Evolutionary conservation across 2,113 vertebrate species (phyloP).

Genomic region (Platysternon megacephalum): DNA sequence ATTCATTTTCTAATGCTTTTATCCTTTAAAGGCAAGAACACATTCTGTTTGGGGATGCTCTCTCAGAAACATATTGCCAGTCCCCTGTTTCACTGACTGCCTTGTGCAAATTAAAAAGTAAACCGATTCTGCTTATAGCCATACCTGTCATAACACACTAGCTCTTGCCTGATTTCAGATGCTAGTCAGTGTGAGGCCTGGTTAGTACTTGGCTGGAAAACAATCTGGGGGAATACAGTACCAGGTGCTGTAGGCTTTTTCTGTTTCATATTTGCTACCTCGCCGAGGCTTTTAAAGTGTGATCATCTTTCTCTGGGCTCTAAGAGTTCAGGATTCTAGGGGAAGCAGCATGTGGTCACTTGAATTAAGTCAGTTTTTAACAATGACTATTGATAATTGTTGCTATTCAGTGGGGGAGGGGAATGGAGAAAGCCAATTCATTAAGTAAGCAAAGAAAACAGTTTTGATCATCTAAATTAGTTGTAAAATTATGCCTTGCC

Average conservation of each 20-base stretch:
- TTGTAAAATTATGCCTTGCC: not conserved
- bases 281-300: constrained; percentile 42
- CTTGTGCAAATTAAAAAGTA: not conserved
- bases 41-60: not conserved
- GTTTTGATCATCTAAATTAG: not conserved
- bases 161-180: constrained; percentile 13
- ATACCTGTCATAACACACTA: not conserved
- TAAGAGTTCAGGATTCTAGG: constrained; percentile 38
- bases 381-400: constrained; percentile 23
- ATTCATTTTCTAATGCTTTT: not conserved
- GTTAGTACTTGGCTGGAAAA: constrained; percentile 38
- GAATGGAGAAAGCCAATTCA: not conserved
- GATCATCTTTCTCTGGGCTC: constrained; percentile 60
- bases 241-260: not conserved
- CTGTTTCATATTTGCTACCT: constrained; percentile 8
- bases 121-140: not conserved
- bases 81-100: not conserved
- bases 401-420: not conserved
- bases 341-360: constrained; percentile 29
- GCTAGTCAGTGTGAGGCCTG: not conserved
- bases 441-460: not conserved
- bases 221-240: constrained; percentile 26
- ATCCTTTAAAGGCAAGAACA: not conserved
- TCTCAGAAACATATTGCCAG: not conserved
- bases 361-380: constrained; percentile 46